These are phyloP conservation scores for Ephialtes manifestator DNA, from an alignment of 2,888 invertebrate species.

Conservation along the genomic window DNA sequence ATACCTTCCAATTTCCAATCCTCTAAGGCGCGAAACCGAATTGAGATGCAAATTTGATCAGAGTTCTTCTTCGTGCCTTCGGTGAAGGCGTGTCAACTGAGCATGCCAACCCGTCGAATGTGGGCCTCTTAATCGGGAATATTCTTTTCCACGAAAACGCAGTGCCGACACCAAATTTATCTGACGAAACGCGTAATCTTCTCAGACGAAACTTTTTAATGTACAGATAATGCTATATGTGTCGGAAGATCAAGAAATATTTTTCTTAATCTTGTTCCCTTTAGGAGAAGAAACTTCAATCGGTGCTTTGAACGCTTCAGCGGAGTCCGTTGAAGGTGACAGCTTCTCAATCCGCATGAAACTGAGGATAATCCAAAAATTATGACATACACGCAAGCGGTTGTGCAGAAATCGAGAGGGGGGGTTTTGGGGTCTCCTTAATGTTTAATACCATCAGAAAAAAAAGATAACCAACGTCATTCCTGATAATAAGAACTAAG, in stretches of 20 bases:
- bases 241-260: not conserved
- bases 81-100: slow-evolving; percentile 2
- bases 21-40: not conserved
- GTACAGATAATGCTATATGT: not conserved
- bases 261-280: not conserved
- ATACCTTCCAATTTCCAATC: slow-evolving; percentile 3
- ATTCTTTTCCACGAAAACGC: not conserved
- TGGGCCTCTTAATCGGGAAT: not conserved
- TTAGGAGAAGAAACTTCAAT: not conserved
- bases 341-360: not conserved
- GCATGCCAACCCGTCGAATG: not conserved
- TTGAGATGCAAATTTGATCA: slow-evolving; percentile 1
- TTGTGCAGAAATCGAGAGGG: not conserved
- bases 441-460: too few species aligned
- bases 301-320: not conserved
- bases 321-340: not conserved
- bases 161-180: not conserved
- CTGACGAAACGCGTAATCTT: slow-evolving; percentile 9
- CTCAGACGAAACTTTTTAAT: slow-evolving; percentile 1
- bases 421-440: too few species aligned
- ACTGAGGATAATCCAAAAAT: slow-evolving; percentile 29
- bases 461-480: too few species aligned
- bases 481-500: too few species aligned
- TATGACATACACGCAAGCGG: not conserved
- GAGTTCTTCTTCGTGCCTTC: not conserved